Conservation (phyloP, 2,797 vertebrate genomes). For the Coreius guichenoti region DNA sequence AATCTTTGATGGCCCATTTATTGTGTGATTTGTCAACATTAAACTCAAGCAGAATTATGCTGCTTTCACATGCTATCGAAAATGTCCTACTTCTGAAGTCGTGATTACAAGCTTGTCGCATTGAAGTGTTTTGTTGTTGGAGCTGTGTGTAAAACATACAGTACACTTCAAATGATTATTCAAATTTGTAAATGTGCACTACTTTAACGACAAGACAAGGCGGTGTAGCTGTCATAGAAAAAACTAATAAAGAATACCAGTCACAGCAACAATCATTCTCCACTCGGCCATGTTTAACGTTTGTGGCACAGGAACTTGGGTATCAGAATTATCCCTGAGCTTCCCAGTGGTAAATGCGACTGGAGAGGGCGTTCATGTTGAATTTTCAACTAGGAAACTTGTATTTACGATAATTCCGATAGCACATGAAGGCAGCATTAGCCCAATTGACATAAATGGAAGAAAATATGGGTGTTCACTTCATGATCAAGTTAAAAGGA, state of each 20-base stretch:
- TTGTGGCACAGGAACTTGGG: background rate
- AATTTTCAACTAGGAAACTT: background rate
- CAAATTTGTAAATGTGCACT: background rate
- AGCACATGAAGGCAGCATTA: background rate
- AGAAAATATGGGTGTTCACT: background rate
- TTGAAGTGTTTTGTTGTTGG: background rate
- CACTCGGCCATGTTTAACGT: background rate
- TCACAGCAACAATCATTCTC: background rate
- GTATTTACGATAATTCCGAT: background rate
- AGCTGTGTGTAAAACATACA: background rate
- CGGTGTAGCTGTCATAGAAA: background rate
- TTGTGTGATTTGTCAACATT: slow-evolving; percentile 4
- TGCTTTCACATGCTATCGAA: too few relatives aligned
- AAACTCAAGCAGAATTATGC: slow-evolving; percentile 5
- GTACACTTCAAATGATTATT: background rate
- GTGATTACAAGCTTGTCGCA: background rate
- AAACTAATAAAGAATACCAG: background rate
- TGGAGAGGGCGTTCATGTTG: background rate
- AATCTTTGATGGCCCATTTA: slow-evolving; percentile 39
- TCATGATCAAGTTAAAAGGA: slow-evolving; percentile 10
- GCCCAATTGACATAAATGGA: background rate
- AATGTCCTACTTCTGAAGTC: too few relatives aligned
- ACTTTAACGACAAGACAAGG: background rate
- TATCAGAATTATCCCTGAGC: background rate
- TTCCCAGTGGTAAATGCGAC: background rate